Base-by-base conservation (phyloP, 92 coral and sea anemone species). In the Epizoanthus ramosus region DNA sequence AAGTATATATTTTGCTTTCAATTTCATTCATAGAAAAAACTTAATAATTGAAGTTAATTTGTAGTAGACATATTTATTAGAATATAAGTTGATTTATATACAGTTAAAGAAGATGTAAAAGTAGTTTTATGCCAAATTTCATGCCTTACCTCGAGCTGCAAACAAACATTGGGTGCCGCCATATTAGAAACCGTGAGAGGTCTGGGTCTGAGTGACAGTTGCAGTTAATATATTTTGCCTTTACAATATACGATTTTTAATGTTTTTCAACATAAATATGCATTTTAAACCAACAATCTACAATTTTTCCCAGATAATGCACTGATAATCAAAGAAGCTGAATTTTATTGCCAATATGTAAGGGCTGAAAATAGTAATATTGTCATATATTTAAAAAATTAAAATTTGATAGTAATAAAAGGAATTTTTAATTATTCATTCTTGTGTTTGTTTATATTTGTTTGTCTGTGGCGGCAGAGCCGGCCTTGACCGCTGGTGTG, bases 101-200 rank as follows among this genome's bases (percentile, higher is more conserved):
- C 53, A 71, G 0, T 15, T n/a, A 13, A 71, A n/a, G 52, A 6
- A 35, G 28, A 71, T 71, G 53, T 43, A 71, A 71, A 43, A 71
- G 75, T 45, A 71, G 58, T 71, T 71, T 35, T 4, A 10, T 71
- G 31, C 58, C 75, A 8, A 71, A 71, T n/a, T 17, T 17, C 57
- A 4, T 71, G 53, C 25, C 58, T 71, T 71, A 71, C 75, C 75
- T 71, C 31, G 75, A n/a, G 10, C 75, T 71, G 75, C 57, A 71
- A 71, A 58, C 47, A 41, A 57, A 43, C 75, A 71, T n/a, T 45
- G 16, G 75, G 28, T 16, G 75, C 58, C 28, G 58, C 75, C 75
- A 71, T 71, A 18, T 71, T 71, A 33, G 12, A 69, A 69, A 69
- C 56, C 56, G 56, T 69, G 22, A n/a, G 56, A 69, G n/a, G 74